Evolutionary conservation across 2,797 vertebrate genomes (phyloP), one percentile per base, ranked within the genome.

Genomic region (Clarias platycephalus): DNA sequence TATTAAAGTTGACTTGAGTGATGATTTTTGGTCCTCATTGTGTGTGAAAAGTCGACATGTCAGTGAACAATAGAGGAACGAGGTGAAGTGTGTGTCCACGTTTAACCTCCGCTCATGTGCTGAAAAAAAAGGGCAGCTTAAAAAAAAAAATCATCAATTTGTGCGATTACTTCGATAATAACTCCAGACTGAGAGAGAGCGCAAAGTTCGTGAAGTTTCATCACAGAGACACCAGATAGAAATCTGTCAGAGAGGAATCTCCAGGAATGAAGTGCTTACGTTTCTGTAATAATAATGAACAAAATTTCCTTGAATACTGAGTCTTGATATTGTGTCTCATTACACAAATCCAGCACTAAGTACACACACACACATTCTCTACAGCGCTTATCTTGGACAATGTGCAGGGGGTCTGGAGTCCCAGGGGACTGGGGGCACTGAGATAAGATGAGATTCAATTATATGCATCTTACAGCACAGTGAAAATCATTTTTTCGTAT

Each of bases 111-210:
- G 57, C 26, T 66, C 34, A 13, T 60, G 26, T 53, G 62, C 16
- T 83, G 76, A 60, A 71, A 81, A 80, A 55, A 78, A 78, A 62
- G 31, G 24, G 81, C 66, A 3, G 31, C 80, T 53, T 53, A 53
- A 53, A 53, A 53, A 49, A 44, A 49, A 49, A 10, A 10, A 89
- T 90, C 89, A 82, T 79, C 63, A 57, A 81, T 84, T 83, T 58
- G 74, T 71, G 58, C 57, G 87, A 87, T 88, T 86, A 86, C 81
- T 86, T 88, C 53, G 70, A 44, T 78, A 71, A n/a, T 34, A 74
- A 85, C 78, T 67, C 53, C 63, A 78, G 31, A 82, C 81, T 80
- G 81, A 68, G 84, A 87, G 83, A 68, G 84, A 87, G 82, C 34
- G 53, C 75, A 84, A 79, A n/a, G n/a, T n/a, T n/a, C n/a, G n/a